Evolutionary conservation across 2,888 invertebrate species (phyloP).

Genomic region (Trissolcus japonicus): DNA sequence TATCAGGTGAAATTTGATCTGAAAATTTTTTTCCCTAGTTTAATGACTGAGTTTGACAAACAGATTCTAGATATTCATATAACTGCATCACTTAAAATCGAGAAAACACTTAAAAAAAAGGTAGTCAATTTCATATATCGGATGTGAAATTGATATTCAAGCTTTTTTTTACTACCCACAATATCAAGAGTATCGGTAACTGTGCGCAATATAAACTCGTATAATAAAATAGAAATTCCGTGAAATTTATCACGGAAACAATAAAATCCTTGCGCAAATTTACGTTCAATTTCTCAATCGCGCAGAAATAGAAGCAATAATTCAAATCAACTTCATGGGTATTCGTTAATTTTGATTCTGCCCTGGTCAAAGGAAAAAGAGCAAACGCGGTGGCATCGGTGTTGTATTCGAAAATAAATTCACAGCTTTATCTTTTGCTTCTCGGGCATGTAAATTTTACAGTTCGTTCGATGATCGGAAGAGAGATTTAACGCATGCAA

Average conservation of each 20-base stretch:
- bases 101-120: no score
- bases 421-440: conserved; percentile 29
- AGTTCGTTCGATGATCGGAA: conserved; percentile 43
- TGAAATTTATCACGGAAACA: neutral
- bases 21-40: no score
- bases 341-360: conserved; percentile 11
- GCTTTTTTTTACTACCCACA: no score
- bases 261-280: neutral
- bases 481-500: conserved; percentile 52
- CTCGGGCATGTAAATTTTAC: conserved; percentile 38
- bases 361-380: neutral
- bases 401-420: conserved; percentile 33
- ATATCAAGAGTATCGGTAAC: conserved; percentile 1
- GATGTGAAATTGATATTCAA: neutral
- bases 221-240: conserved; percentile 1
- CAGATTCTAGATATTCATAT: no score
- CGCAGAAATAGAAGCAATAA: neutral
- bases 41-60: no score
- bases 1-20: no score
- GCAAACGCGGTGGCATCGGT: neutral
- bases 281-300: conserved; percentile 1
- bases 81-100: no score
- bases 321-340: conserved; percentile 4
- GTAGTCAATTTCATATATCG: no score
- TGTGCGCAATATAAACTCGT: conserved; percentile 2